phyloP scores from a whole-genome alignment of 2,888 invertebrate genomes.

The Tetramorium bicarinatum region DNA sequence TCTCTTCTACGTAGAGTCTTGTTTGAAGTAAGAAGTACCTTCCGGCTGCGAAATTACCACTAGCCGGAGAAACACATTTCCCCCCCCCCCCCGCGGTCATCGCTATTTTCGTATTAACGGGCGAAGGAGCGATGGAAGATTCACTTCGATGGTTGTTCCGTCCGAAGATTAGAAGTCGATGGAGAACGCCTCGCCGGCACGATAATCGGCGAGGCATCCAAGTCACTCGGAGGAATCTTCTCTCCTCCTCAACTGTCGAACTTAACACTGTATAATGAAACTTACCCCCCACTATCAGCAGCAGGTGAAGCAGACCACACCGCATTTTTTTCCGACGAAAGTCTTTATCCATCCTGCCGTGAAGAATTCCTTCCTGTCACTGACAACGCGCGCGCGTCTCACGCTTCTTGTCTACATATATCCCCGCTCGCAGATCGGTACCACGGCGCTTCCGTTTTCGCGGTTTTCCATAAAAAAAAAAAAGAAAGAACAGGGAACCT shows the following conservation, averaged over 20 bases:
- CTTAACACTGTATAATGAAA: conserved; percentile 49
- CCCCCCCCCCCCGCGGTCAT: no score
- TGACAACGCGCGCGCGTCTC: conserved; percentile 10
- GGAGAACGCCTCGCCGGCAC: background rate
- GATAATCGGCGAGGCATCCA: background rate
- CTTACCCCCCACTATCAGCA: conserved; percentile 82
- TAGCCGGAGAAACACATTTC: background rate
- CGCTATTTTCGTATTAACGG: background rate
- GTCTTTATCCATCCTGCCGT: conserved; percentile 75
- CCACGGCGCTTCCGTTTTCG: conserved; percentile 16
- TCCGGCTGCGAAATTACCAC: background rate
- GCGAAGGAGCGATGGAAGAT: background rate
- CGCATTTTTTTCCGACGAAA: conserved; percentile 74
- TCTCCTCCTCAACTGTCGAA: background rate
- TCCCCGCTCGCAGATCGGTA: conserved; percentile 41
- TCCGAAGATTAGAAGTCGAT: background rate
- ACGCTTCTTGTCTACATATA: conserved; percentile 23
- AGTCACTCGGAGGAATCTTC: conserved; percentile 1
- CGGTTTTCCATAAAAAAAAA: conserved; percentile 11
- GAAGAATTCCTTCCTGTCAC: conserved; percentile 4
- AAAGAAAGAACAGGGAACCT: background rate
- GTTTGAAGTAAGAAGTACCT: conserved; percentile 6
- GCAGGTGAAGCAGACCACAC: conserved; percentile 77
- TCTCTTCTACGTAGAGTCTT: background rate
- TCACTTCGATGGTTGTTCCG: conserved; percentile 4